Evolutionary conservation across 2,797 vertebrate genomes (phyloP).

Genomic region (Lepus townsendii): DNA sequence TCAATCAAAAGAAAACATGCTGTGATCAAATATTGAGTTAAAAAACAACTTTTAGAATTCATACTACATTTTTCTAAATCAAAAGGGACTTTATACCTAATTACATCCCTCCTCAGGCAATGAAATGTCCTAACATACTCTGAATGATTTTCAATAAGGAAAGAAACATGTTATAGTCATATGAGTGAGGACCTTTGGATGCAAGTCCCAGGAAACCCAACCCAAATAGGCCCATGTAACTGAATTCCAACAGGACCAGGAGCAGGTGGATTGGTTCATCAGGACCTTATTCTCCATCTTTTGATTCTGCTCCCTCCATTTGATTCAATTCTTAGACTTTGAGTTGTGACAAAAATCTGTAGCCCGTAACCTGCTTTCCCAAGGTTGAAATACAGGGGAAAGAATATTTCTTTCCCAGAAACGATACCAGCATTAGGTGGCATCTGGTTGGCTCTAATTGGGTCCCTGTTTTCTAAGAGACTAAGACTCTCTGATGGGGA

Average conservation of each 20-base stretch:
- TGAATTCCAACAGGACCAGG: background rate
- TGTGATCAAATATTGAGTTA: constrained; percentile 67
- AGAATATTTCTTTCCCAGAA: background rate
- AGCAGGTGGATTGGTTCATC: background rate
- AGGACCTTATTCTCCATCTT: background rate
- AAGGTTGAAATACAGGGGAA: background rate
- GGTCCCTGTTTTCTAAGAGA: background rate
- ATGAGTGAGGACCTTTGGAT: background rate
- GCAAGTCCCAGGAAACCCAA: constrained; percentile 16
- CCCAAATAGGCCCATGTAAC: background rate
- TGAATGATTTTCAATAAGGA: constrained; percentile 28
- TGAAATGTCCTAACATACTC: constrained; percentile 42
- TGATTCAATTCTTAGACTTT: background rate
- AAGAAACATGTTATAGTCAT: background rate
- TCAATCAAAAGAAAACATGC: constrained; percentile 61
- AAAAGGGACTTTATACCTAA: constrained; percentile 57
- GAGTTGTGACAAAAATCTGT: background rate
- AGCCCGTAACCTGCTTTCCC: background rate
- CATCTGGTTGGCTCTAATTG: background rate
- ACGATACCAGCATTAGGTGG: background rate
- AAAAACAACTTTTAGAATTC: constrained; percentile 46
- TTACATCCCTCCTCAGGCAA: constrained; percentile 32
- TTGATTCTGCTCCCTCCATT: background rate
- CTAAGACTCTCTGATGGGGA: background rate
- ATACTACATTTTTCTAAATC: constrained; percentile 38